Base-by-base conservation (phyloP, 2,113 vertebrate species). In the Pseudonaja textilis region DNA sequence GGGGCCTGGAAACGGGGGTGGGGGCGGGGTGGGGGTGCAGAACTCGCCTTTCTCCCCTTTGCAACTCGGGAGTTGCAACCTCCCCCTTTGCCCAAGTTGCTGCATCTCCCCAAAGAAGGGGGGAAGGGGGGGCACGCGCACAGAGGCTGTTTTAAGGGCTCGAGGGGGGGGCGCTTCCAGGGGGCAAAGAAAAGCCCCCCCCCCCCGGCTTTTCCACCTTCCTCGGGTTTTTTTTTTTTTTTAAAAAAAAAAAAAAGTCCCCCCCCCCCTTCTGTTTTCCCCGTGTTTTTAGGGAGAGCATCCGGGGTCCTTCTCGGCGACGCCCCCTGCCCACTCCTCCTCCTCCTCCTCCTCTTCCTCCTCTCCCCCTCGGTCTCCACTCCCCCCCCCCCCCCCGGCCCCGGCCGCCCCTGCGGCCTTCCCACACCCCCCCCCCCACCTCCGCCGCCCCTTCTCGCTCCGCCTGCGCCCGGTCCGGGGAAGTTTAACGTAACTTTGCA, bases 401-500 rank as follows among this genome's bases (percentile, higher is more conserved):
- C 34, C 11, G 50, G 18, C 9, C 16, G 10, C 26, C n/a, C 26
- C 47, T 42, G 42, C 2, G 42, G 42, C 45, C 3, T 45, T n/a
- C n/a, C n/a, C 16, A 42, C 42, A 42, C 42, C 25, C 39, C 7
- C 45, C 5, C 47, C 29, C 45, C 14, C n/a, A n/a, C n/a, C n/a
- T n/a, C n/a, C n/a, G n/a, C n/a, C n/a, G 23, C 9, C 2, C 6
- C 55, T 56, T 6, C 22, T 14, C 3, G 29, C 57, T 23, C 47
- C 91, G 25, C 34, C 86, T 42, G 5, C 91, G 25, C 93, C 54
- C 86, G 59, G 34, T 34, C 5, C n/a, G 29, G 56, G 90, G 90
- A 89, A 91, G 29, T 93, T 93, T 64, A 14, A 69, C 18, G 69
- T 3, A 91, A 91, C 87, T 93, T 93, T 54, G 87, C 16, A 54